These are phyloP conservation scores for Oryzias melastigma DNA, from an alignment of 2,113 vertebrate genomes.

Conservation along the genomic window DNA sequence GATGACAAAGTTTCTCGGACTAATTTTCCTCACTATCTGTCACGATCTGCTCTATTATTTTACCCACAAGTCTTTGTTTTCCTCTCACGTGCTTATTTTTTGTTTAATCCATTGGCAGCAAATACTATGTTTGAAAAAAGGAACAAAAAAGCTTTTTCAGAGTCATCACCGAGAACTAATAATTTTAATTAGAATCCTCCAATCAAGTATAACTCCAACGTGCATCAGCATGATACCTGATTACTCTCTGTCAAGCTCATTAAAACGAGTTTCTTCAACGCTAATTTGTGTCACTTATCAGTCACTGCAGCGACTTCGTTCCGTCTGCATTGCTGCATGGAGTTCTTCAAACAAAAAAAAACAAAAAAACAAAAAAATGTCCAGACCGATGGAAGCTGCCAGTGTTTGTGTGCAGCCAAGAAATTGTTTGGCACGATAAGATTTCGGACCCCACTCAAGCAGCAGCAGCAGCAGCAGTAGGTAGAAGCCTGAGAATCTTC, in stretches of 20 bases:
- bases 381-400: constrained; percentile 8
- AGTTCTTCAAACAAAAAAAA: constrained; percentile 7
- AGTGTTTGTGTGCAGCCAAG: constrained; percentile 26
- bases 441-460: constrained; percentile 21
- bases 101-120: constrained; percentile 44
- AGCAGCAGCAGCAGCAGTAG: constrained; percentile 22
- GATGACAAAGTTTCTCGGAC: not conserved
- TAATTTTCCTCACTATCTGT: too few species aligned
- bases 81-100: constrained; percentile 33
- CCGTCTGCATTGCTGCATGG: constrained; percentile 23
- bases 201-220: constrained; percentile 17
- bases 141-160: constrained; percentile 9
- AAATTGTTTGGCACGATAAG: constrained; percentile 30
- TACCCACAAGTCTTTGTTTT: not conserved
- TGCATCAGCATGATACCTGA: constrained; percentile 14
- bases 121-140: constrained; percentile 10
- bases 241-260: constrained; percentile 12
- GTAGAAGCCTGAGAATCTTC: constrained; percentile 48
- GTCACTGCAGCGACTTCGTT: constrained; percentile 9
- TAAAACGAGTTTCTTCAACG: constrained; percentile 9
- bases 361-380: constrained; percentile 6
- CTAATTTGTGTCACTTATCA: constrained; percentile 15
- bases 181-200: constrained; percentile 33
- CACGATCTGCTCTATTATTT: too few species aligned
- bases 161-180: constrained; percentile 21